Percentiles rank a stretch among this genome's conserved stretches.
Evolutionary conservation across 1,140 invertebrate species (phyloP).

Genomic region (Elysia chlorotica): DNA sequence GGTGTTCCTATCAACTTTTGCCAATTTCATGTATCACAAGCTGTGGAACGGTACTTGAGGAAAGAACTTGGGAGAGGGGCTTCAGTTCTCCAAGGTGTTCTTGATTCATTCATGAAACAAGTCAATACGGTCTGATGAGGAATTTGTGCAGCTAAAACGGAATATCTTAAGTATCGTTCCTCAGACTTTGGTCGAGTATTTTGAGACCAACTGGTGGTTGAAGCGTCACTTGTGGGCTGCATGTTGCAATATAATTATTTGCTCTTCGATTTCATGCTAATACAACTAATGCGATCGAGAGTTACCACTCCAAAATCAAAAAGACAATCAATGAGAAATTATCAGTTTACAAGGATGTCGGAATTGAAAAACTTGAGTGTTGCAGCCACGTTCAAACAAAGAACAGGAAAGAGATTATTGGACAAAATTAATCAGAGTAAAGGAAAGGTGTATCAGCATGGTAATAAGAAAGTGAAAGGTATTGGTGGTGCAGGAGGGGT

Average conservation of each 20-base stretch:
- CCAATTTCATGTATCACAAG: slow-evolving; percentile 1
- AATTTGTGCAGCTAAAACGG: not conserved
- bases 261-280: not conserved
- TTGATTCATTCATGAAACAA: not conserved
- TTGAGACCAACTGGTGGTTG: not conserved
- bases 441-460: too few relatives aligned
- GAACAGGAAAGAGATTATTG: too few relatives aligned
- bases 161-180: not conserved
- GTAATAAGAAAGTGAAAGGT: too few relatives aligned
- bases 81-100: not conserved
- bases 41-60: not conserved
- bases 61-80: not conserved
- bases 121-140: not conserved
- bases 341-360: too few relatives aligned
- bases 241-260: not conserved
- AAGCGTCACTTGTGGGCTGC: not conserved
- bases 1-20: not conserved
- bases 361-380: too few relatives aligned
- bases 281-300: not conserved
- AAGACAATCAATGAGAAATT: not conserved
- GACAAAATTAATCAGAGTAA: too few relatives aligned
- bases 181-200: not conserved
- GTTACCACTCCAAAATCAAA: slow-evolving; percentile 7
- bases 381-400: too few relatives aligned
- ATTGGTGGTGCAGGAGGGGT: too few relatives aligned